Percentiles rank a stretch among this genome's conserved stretches.
Conservation (phyloP, 2,797 vertebrate genomes). For the Sebastes taczanowskii region DNA sequence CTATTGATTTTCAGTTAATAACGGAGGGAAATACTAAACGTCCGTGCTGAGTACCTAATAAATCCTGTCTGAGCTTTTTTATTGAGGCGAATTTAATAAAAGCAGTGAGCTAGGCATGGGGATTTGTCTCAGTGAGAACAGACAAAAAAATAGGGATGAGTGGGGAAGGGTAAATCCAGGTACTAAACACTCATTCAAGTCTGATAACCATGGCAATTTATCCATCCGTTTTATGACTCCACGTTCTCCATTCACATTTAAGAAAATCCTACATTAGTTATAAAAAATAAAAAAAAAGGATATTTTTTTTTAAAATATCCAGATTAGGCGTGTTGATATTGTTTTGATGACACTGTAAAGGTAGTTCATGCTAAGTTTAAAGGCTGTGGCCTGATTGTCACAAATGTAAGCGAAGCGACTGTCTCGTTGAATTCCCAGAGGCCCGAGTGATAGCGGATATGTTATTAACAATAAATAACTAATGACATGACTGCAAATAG, state of each 20-base stretch:
- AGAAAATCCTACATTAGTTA: slow-evolving; percentile 14
- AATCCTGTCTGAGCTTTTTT: slow-evolving; percentile 99
- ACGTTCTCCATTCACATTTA: slow-evolving; percentile 12
- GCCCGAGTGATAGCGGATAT: slow-evolving; percentile 26
- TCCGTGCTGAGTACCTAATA: slow-evolving; percentile 99
- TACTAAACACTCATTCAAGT: slow-evolving; percentile 72
- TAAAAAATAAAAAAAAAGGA: background rate
- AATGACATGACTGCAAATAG: slow-evolving; percentile 65
- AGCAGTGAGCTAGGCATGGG: slow-evolving; percentile 91
- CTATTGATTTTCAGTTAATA: slow-evolving; percentile 99
- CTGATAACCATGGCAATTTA: slow-evolving; percentile 70
- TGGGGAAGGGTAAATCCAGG: slow-evolving; percentile 74
- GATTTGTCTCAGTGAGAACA: slow-evolving; percentile 89
- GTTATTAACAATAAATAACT: slow-evolving; percentile 52
- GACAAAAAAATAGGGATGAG: slow-evolving; percentile 76
- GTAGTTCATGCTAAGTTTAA: slow-evolving; percentile 46
- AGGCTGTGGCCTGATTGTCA: slow-evolving; percentile 26
- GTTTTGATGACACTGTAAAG: slow-evolving; percentile 25
- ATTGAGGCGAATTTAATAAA: slow-evolving; percentile 99
- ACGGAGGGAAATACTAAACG: slow-evolving; percentile 99
- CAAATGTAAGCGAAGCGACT: slow-evolving; percentile 10
- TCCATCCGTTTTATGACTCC: slow-evolving; percentile 30
- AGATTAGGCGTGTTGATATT: background rate
- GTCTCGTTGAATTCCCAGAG: slow-evolving; percentile 32
- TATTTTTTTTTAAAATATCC: background rate